Percentiles rank a stretch among this genome's conserved stretches.
Conservation (phyloP, 1,140 invertebrate species). For the Trichonephila clavata region DNA sequence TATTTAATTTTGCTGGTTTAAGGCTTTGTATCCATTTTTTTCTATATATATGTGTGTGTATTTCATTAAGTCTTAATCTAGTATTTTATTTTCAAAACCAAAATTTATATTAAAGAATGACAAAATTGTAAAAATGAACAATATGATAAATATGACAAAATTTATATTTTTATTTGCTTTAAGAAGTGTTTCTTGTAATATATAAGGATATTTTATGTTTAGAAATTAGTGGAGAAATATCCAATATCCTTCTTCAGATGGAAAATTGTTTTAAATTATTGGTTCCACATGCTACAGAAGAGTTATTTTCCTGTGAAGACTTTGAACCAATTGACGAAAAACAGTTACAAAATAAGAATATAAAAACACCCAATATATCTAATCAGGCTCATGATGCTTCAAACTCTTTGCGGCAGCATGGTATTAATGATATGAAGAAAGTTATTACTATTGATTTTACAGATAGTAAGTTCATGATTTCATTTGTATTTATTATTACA, state of each 20-base stretch:
- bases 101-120: no score
- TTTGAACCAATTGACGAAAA: neutral
- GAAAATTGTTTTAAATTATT: conserved; percentile 81
- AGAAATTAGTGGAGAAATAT: conserved; percentile 70
- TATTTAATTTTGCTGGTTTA: no score
- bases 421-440: conserved; percentile 71
- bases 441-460: conserved; percentile 51
- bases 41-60: no score
- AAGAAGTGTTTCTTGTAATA: neutral
- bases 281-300: conserved; percentile 79
- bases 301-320: conserved; percentile 77
- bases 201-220: neutral
- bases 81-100: no score
- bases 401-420: conserved; percentile 74
- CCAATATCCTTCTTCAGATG: conserved; percentile 79
- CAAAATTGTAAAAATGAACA: no score
- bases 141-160: neutral
- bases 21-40: no score
- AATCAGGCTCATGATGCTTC: neutral
- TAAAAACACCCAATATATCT: neutral
- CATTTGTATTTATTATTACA: neutral
- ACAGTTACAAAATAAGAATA: neutral
- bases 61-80: no score
- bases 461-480: conserved; percentile 18
- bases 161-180: neutral